Evolutionary conservation across 2,797 vertebrate genomes (phyloP), one percentile per base, ranked within the genome.

Genomic region (Rhynchotus rufescens): DNA sequence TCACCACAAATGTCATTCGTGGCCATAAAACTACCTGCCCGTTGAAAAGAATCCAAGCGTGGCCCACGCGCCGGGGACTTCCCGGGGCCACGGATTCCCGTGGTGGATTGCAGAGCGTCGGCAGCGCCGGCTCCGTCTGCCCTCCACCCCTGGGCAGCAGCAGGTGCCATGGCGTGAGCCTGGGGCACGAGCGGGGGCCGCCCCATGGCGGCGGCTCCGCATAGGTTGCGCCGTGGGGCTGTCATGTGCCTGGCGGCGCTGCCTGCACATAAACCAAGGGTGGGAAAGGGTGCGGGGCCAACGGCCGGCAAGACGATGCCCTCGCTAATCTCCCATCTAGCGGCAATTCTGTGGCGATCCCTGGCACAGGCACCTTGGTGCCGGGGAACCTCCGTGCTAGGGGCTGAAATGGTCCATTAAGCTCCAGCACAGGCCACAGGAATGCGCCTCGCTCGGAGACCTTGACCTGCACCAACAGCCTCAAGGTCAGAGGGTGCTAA

Each of bases 391-490:
- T 42, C 0, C 0, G 26, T 1, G 10, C 57, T 4, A 2, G 49
- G 49, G 57, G 44, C 52, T 88, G 78, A 82, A 91, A 91, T 1
- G 65, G 57, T 57, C 74, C 6, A 12, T 59, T 52, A 36, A 57
- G 20, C 51, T 47, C 5, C 60, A 65, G 78, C 44, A 40, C 40
- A 59, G 47, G 28, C 30, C 20, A 1, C 28, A 45, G 90, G 72
- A 80, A 86, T 38, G 68, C 51, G 42, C 14, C 66, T 78, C 51
- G 32, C 9, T 38, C 2, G 0, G 40, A 56, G 49, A 15, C 57
- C 54, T 2, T 3, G 12, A 21, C 42, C 7, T 4, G n/a, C 60
- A 0, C 0, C 34, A 6, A 8, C 0, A 2, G 26, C 4, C 62
- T 44, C 23, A 4, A n/a, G 54, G 42, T 21, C 49, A 19, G 47